Percentiles rank a stretch among this genome's conserved stretches.
phyloP scores from a whole-genome alignment of 1,140 invertebrate species.

The Marisa cornuarietis region DNA sequence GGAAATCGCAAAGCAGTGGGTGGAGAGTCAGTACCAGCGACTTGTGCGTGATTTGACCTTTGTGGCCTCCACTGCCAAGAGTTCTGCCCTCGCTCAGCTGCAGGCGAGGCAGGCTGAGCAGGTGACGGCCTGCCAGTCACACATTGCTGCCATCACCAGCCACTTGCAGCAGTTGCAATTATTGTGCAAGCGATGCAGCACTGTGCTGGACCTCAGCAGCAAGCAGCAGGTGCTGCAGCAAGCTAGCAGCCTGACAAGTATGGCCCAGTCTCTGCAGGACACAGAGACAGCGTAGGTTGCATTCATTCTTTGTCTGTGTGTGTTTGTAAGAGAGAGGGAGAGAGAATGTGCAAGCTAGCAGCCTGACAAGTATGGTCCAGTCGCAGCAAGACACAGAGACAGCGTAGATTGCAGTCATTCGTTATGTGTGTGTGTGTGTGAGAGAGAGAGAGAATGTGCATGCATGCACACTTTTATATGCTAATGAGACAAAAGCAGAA shows the following conservation, averaged over 20 bases:
- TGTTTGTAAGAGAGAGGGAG: too few species aligned
- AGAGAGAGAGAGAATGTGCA: background rate
- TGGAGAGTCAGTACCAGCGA: constrained; percentile 51
- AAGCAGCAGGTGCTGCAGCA: constrained; percentile 40
- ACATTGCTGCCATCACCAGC: constrained; percentile 34
- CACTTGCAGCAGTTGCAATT: constrained; percentile 35
- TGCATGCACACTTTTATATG: background rate
- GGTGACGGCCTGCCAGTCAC: constrained; percentile 27
- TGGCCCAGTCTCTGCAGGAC: constrained; percentile 40
- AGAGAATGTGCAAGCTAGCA: too few species aligned
- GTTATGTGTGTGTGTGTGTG: background rate
- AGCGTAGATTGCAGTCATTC: too few species aligned
- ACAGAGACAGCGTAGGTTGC: constrained; percentile 11
- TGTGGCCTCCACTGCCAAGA: constrained; percentile 40
- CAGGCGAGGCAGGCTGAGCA: constrained; percentile 30
- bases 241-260: constrained; percentile 40
- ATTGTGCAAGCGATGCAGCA: constrained; percentile 42
- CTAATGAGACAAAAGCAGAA: too few species aligned
- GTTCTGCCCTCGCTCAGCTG: constrained; percentile 30
- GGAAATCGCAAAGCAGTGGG: constrained; percentile 35
- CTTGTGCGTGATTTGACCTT: constrained; percentile 47
- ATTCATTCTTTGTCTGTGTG: background rate
- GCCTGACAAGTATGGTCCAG: too few species aligned
- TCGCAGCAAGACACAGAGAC: too few species aligned
- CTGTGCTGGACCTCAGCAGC: constrained; percentile 43